Base-by-base conservation (phyloP, 2,888 invertebrate species). In the Nipponacmea schrenckii region DNA sequence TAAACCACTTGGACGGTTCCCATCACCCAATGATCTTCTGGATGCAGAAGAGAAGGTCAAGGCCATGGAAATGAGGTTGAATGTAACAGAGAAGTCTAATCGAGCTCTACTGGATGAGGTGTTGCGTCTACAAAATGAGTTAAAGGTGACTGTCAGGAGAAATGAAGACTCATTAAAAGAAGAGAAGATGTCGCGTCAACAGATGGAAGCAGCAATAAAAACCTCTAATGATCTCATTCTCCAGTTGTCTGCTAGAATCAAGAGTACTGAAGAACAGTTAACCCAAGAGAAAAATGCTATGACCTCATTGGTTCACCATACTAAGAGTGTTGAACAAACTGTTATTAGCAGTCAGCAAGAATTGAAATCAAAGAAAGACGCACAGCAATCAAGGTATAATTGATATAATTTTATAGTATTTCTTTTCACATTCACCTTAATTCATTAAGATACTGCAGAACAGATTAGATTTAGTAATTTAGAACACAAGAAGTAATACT, bases 91-190 rank as follows among this genome's bases (percentile, higher is more conserved):
- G 75, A 87, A 87, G 75, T 88, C 88, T 8, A 88, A 89, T 78
- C 77, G 89, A n/a, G 86, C 88, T 17, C 79, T 89, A 4, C 77
- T 89, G 31, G 88, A 88, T 73, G 89, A 89, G 75, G 87, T 89
- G 45, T 81, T 88, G 17, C 79, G 88, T 20, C 78, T 89, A 46
- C 88, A 88, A 74, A 83, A 80, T 73, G 89, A 89, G 65, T 77
- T 87, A 39, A 80, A 86, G 70, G 74, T 76, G 15, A 80, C 81
- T 8, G 75, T 83, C 8, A 81, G 84, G 15, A 78, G 82, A 39
- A 87, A 83, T 77, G 88, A 89, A 67, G 86, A 87, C 24, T 71
- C 82, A 8, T 44, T 87, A 10, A 79, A 84, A 8, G 87, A 87
- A 48, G 89, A 89, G 75, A 78, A 82, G n/a, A 75, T 79, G 24